Evolutionary conservation across 2,797 vertebrate genomes (phyloP).

Genomic region (Alca torda): DNA sequence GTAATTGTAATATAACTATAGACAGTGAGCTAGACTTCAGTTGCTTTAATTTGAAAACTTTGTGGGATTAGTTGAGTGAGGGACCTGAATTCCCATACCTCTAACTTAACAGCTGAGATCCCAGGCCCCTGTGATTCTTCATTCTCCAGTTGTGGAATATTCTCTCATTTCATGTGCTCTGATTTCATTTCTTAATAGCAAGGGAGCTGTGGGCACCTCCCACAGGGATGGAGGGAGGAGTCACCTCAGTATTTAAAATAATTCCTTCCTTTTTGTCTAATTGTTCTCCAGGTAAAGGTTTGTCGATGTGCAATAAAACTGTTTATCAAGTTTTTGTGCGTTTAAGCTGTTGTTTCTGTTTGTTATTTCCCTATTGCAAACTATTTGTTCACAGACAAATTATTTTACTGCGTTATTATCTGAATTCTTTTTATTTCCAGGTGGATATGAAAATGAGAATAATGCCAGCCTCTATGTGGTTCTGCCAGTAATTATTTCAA

Average conservation of each 20-base stretch:
- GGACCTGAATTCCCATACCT: not conserved
- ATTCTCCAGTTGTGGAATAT: rapidly evolving
- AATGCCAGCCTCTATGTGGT: slow-evolving; percentile 81
- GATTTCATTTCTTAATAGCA: not conserved
- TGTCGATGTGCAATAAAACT: not conserved
- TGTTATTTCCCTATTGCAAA: not conserved
- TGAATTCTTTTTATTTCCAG: slow-evolving; percentile 74
- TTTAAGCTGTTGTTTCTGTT: not conserved
- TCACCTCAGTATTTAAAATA: not conserved
- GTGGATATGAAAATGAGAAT: slow-evolving; percentile 43
- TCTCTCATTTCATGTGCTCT: not conserved
- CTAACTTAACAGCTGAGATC: not conserved
- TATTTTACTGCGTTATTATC: not conserved
- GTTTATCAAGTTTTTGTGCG: not conserved
- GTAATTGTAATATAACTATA: not conserved
- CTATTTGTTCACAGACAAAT: not conserved
- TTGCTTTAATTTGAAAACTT: not conserved
- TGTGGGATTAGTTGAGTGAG: not conserved
- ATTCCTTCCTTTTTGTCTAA: not conserved
- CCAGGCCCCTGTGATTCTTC: not conserved
- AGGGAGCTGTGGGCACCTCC: not conserved
- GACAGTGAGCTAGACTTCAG: not conserved
- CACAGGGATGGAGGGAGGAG: not conserved
- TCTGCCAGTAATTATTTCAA: slow-evolving; percentile 84
- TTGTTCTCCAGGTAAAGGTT: not conserved